Base-by-base conservation (phyloP, 2,113 vertebrate genomes). In the Anarhynchus alexandrinus region DNA sequence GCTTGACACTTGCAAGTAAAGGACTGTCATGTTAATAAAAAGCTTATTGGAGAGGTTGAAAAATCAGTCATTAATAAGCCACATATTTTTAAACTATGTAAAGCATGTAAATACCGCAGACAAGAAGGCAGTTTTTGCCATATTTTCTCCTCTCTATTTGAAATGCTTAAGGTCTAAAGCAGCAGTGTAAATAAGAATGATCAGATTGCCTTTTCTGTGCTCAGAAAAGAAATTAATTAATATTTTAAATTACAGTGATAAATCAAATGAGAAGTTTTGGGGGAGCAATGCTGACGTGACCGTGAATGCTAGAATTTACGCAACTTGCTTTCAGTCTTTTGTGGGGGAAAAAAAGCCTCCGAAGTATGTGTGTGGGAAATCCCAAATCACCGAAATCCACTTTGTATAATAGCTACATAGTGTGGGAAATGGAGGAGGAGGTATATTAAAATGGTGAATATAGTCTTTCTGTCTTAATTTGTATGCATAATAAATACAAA, bases 71-170 rank as follows among this genome's bases (percentile, higher is more conserved):
- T 97, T 98, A 98, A 98, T 98, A 98, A 98, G 98, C 98, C 70
- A 96, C 97, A 93, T 98, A 98, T 98, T 98, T 98, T 97, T 89
- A 96, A 95, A 92, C 85, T 98, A 97, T 96, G 98, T 97, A 98
- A 96, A 96, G 97, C 97, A 97, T 97, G 97, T 97, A 96, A 97
- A 96, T 97, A 91, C 87, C 61, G 79, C 30, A 84, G 97, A 97
- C 97, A 96, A 88, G 96, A 86, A 47, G 94, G 90, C 91, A 81
- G 96, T 65, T 51, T 92, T 90, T 82, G 95, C 88, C 91, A 32
- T 97, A 96, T 97, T 97, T 98, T 96, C 88, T 96, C 42, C 58
- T 94, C 82, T 36, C 67, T 86, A 30, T 91, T 81, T 59, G 90
- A 85, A 91, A 54, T 47, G 67, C 77, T 66, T 93, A 66, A 55